A percentile compares a stretch with the other conserved stretches of the same genome.
Evolutionary conservation across 2,113 vertebrate genomes (phyloP).

Genomic region (Tenrec ecaudatus): DNA sequence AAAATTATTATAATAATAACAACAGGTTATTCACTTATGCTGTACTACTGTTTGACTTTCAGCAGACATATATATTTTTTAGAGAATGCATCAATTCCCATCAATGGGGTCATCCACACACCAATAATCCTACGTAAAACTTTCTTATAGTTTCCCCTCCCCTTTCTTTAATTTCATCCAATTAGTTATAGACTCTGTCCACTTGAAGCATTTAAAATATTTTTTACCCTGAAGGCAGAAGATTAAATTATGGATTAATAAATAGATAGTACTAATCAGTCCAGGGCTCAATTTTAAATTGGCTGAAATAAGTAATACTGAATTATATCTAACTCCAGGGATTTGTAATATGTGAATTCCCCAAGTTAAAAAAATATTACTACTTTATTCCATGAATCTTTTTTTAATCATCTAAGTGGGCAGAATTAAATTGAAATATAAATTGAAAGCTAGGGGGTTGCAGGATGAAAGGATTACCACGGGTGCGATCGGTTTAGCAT

Average conservation of each 20-base stretch:
- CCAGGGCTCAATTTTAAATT: slow-evolving; percentile 73
- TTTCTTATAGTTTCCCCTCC: background rate
- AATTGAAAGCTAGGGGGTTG: slow-evolving; percentile 5
- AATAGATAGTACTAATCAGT: slow-evolving; percentile 72
- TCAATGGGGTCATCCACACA: background rate
- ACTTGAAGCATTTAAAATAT: slow-evolving; percentile 59
- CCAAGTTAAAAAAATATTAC: slow-evolving; percentile 56
- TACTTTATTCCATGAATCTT: slow-evolving; percentile 40
- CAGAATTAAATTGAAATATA: slow-evolving; percentile 53
- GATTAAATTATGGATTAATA: slow-evolving; percentile 71
- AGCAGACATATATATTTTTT: background rate
- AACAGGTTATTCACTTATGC: background rate
- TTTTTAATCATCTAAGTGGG: slow-evolving; percentile 55
- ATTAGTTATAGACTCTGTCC: slow-evolving; percentile 43
- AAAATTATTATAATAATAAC: slow-evolving; percentile 13
- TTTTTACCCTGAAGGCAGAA: slow-evolving; percentile 59
- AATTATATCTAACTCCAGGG: slow-evolving; percentile 62
- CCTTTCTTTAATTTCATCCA: slow-evolving; percentile 48
- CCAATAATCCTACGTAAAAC: background rate
- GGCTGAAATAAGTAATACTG: slow-evolving; percentile 54
- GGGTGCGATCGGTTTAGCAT: background rate
- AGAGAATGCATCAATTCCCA: background rate
- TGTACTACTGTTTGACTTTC: background rate
- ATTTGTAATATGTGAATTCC: slow-evolving; percentile 10
- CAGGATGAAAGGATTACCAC: slow-evolving; percentile 37